Percentiles rank a stretch among this genome's conserved stretches.
Evolutionary conservation across 2,888 invertebrate species (phyloP).

Genomic region (Zootermopsis nevadensis): DNA sequence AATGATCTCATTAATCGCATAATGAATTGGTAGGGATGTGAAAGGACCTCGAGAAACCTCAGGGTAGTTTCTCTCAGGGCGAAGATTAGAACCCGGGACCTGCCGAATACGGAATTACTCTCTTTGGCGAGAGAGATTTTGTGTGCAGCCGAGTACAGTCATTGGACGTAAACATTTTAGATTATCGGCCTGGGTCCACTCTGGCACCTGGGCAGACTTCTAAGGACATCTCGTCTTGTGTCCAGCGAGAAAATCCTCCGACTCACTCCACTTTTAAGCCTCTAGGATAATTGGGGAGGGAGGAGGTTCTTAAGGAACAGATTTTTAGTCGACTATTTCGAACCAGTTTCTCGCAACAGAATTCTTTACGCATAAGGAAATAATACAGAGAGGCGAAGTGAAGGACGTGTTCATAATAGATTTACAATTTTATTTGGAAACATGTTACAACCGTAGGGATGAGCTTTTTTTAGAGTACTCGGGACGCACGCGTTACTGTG

Average conservation of each 20-base stretch:
- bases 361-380: not conserved
- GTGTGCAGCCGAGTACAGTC: no score
- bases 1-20: no score
- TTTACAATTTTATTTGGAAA: constrained; percentile 19
- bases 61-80: no score
- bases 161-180: no score
- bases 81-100: no score
- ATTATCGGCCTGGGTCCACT: no score
- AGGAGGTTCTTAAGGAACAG: not conserved
- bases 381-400: not conserved
- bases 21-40: no score
- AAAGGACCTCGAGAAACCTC: no score
- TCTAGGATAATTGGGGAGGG: not conserved
- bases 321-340: not conserved
- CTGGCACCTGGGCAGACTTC: constrained; percentile 19
- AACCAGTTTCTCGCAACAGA: not conserved
- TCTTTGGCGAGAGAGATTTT: no score
- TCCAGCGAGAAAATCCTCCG: not conserved
- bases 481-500: constrained; percentile 5
- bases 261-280: not conserved
- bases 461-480: not conserved
- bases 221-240: constrained; percentile 3
- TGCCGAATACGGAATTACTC: no score
- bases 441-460: not conserved
- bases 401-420: constrained; percentile 23